Evolutionary conservation across 2,113 vertebrate species (phyloP), one percentile per base, ranked within the genome.

Genomic region (Sylvilagus bachmani): DNA sequence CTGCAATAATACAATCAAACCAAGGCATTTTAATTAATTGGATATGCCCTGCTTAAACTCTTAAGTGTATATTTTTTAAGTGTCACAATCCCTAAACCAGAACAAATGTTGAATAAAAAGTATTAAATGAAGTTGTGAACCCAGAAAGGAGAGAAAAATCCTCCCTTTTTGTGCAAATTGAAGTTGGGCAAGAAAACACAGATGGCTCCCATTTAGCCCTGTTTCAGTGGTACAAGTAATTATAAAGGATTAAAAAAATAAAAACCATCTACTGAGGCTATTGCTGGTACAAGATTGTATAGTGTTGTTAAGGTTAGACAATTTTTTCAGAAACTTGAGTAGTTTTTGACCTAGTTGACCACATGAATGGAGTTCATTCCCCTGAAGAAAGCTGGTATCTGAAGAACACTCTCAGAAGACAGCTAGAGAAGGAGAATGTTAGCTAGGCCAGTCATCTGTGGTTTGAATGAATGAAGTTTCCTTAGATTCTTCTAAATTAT

Each of bases 71-170:
- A 7, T 44, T 79, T 79, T 53, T 71, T 69, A 77, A 64, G 86
- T 22, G 70, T 25, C 31, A 33, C 58, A 31, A 29, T 55, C 44
- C 38, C 9, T 69, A 49, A 55, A 12, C n/a, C 25, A 82, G 80
- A 86, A 83, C 81, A 89, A 89, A 58, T 51, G 49, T 86, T 82
- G 81, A 22, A 64, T 55, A 58, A 17, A 51, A 94, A 25, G n/a
- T 77, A 66, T 73, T n/a, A 74, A 92, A 14, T 70, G 64, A 38
- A 82, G 24, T 44, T 31, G 14, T 79, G 25, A 86, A 73, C 29
- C 55, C n/a, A 90, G 75, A 87, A 81, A 58, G 44, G 85, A 83
- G 49, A 92, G 69, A 29, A 55, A 86, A 87, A 3, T 9, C 33
- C 38, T 83, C 75, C 38, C 55, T 78, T 14, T 53, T 27, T 38